These are phyloP conservation scores for Leucosticte australis DNA, from an alignment of 2,113 vertebrate genomes.

Conservation along the genomic window DNA sequence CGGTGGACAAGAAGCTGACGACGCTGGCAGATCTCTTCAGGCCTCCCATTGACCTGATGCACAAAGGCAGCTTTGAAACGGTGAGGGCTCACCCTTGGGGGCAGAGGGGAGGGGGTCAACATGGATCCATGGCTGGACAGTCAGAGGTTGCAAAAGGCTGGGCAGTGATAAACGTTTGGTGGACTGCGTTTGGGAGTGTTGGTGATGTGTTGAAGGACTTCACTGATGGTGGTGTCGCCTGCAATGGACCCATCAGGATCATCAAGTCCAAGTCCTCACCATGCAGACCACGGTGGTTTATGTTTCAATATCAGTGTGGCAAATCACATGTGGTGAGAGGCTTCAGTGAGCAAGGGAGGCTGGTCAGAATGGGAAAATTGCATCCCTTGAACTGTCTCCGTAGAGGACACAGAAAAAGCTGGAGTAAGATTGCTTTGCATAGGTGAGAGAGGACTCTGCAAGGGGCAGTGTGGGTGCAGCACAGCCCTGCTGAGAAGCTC, in stretches of 20 bases:
- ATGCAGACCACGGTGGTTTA: rapidly evolving
- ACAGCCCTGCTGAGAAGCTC: neutral
- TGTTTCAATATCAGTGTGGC: neutral
- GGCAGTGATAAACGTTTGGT: neutral
- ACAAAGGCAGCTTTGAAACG: conserved; percentile 99
- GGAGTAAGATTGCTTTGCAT: neutral
- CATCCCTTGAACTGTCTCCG: neutral
- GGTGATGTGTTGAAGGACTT: neutral
- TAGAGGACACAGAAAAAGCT: neutral
- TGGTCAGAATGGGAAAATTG: neutral
- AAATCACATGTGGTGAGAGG: neutral
- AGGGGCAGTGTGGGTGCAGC: neutral
- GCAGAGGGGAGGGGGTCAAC: neutral
- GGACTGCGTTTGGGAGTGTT: neutral
- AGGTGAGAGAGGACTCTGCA: neutral
- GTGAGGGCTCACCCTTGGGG: conserved; percentile 69
- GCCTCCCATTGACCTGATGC: conserved; percentile 98
- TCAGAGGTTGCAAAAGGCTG: neutral
- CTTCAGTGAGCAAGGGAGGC: neutral
- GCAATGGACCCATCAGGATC: neutral
- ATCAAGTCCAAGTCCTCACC: rapidly evolving
- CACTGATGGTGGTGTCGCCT: neutral
- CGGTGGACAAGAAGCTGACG: conserved; percentile 97
- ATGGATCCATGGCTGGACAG: rapidly evolving
- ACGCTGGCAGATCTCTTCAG: conserved; percentile 97